A percentile compares a stretch with the other conserved stretches of the same genome.
Evolutionary conservation across 2,113 vertebrate species (phyloP).

Genomic region (Micronycteris hirsuta): DNA sequence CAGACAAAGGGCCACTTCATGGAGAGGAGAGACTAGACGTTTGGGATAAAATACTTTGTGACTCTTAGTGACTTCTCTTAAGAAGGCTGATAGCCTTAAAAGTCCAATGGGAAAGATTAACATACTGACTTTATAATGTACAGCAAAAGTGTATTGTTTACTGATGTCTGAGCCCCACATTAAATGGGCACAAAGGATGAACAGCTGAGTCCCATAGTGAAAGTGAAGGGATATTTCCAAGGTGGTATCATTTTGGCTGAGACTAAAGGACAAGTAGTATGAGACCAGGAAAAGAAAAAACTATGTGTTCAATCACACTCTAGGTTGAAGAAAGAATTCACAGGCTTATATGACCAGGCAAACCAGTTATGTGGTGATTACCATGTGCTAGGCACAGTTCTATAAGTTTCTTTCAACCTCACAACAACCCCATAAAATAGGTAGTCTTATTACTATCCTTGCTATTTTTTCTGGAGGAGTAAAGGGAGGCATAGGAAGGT

Average conservation of each 20-base stretch:
- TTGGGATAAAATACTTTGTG: background rate
- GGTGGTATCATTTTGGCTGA: background rate
- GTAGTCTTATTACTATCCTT: background rate
- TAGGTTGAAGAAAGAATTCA: background rate
- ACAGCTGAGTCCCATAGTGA: background rate
- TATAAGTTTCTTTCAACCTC: background rate
- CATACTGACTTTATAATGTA: background rate
- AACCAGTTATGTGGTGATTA: background rate
- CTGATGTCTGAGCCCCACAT: background rate
- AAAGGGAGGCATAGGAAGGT: background rate
- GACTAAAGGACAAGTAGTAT: background rate
- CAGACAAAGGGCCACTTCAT: background rate
- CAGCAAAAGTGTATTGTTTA: background rate
- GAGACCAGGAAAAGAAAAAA: background rate
- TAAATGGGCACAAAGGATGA: background rate
- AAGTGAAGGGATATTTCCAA: background rate
- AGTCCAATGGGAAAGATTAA: background rate
- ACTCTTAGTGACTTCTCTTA: background rate
- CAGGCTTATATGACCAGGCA: background rate
- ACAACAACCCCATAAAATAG: fast-evolving
- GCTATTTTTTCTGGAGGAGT: background rate
- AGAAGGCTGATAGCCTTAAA: background rate
- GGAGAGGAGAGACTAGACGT: background rate
- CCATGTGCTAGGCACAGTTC: background rate
- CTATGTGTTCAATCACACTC: background rate